Conservation (phyloP, 2,113 vertebrate genomes). For the Varanus salvator region DNA sequence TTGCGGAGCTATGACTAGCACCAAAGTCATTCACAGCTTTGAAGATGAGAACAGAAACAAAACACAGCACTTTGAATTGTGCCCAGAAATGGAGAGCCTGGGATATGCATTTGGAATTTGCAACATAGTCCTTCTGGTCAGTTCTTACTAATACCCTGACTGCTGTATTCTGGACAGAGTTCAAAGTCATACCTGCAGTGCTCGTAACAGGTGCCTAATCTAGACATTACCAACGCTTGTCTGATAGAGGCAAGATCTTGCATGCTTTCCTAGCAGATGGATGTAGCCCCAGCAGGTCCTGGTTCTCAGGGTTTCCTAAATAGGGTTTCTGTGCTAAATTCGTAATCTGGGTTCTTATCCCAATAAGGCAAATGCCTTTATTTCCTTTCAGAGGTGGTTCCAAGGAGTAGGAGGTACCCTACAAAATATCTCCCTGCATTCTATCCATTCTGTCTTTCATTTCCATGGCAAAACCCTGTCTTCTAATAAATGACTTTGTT, state of each 20-base stretch:
- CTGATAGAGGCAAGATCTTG: background rate
- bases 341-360: background rate
- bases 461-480: background rate
- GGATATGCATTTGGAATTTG: background rate
- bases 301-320: background rate
- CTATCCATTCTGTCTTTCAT: background rate
- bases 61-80: background rate
- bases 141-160: background rate
- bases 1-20: background rate
- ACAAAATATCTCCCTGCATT: background rate
- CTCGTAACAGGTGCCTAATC: background rate
- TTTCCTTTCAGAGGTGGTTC: background rate
- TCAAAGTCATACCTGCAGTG: background rate
- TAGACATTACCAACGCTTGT: background rate
- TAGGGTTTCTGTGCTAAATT: background rate
- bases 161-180: background rate
- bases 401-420: background rate
- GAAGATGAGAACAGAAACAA: background rate
- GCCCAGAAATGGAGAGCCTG: background rate
- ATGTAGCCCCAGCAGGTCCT: too few species aligned
- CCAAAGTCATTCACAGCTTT: background rate
- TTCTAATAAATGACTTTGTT: background rate
- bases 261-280: too few species aligned
- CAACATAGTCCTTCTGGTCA: background rate
- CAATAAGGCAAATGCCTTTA: background rate